Percentiles rank a stretch among this genome's conserved stretches.
These are phyloP conservation scores for Allochrocebus solatus DNA, from an alignment of 2,797 vertebrate genomes.

Conservation along the genomic window DNA sequence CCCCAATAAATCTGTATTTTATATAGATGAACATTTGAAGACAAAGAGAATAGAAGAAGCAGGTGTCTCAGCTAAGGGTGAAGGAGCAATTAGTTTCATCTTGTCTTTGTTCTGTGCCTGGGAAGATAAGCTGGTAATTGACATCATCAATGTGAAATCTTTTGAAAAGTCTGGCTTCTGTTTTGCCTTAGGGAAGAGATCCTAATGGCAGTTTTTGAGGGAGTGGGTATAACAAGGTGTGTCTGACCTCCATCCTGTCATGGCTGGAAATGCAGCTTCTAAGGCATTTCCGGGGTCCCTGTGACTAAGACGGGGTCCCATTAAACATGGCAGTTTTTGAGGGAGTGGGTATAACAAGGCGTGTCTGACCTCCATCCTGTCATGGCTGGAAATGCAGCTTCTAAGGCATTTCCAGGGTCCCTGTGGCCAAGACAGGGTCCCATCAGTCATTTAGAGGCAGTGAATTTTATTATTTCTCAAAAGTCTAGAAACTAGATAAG, in stretches of 20 bases:
- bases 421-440: background rate
- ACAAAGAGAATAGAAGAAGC: background rate
- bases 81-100: background rate
- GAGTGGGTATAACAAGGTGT: no score
- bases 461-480: background rate
- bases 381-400: no score
- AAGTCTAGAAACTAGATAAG: background rate
- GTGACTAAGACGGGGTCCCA: no score
- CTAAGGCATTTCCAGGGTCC: no score
- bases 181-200: background rate
- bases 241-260: no score
- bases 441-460: background rate
- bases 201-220: background rate
- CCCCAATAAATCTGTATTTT: background rate
- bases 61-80: background rate
- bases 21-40: background rate
- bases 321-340: background rate
- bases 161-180: background rate
- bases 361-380: no score
- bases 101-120: background rate
- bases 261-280: no score
- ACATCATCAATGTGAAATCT: background rate
- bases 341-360: no score
- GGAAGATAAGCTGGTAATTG: background rate
- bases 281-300: no score